Conservation (phyloP, 2,888 invertebrate species). For the Stenodera caucasica region DNA sequence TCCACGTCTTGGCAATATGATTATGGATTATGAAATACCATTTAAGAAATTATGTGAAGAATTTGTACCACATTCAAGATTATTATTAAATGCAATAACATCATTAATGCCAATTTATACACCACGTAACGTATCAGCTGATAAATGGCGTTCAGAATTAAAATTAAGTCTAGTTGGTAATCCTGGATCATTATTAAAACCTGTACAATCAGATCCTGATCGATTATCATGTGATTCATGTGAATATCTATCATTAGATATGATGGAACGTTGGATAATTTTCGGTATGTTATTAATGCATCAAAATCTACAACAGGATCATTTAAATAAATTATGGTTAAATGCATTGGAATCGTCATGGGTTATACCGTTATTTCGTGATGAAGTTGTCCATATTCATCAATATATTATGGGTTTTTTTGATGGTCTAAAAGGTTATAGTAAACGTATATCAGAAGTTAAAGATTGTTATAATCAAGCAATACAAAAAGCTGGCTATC, state of each 20-base stretch:
- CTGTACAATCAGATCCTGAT: slow-evolving; percentile 84
- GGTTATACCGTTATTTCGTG: slow-evolving; percentile 92
- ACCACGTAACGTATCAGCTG: slow-evolving; percentile 87
- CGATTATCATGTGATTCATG: slow-evolving; percentile 75
- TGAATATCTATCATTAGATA: slow-evolving; percentile 94
- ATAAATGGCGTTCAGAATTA: slow-evolving; percentile 91
- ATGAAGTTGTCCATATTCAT: slow-evolving; percentile 96
- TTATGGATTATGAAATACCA: slow-evolving; percentile 96
- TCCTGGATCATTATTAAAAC: slow-evolving; percentile 91
- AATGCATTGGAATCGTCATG: slow-evolving; percentile 91
- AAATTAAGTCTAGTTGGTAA: slow-evolving; percentile 92
- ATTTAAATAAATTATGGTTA: slow-evolving; percentile 87
- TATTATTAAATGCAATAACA: slow-evolving; percentile 81
- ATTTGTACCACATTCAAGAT: slow-evolving; percentile 90
- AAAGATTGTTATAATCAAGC: slow-evolving; percentile 93
- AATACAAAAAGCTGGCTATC: slow-evolving; percentile 85
- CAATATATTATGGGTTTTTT: slow-evolving; percentile 90
- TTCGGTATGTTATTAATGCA: slow-evolving; percentile 93
- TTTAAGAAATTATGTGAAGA: slow-evolving; percentile 95
- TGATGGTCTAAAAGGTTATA: slow-evolving; percentile 92
- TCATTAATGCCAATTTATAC: slow-evolving; percentile 88
- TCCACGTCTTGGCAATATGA: slow-evolving; percentile 95
- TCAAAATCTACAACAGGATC: slow-evolving; percentile 78
- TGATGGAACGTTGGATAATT: slow-evolving; percentile 96
- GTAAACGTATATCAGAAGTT: slow-evolving; percentile 90